These are phyloP conservation scores for Acleris cristana DNA, from an alignment of 2,888 invertebrate species.

Conservation along the genomic window DNA sequence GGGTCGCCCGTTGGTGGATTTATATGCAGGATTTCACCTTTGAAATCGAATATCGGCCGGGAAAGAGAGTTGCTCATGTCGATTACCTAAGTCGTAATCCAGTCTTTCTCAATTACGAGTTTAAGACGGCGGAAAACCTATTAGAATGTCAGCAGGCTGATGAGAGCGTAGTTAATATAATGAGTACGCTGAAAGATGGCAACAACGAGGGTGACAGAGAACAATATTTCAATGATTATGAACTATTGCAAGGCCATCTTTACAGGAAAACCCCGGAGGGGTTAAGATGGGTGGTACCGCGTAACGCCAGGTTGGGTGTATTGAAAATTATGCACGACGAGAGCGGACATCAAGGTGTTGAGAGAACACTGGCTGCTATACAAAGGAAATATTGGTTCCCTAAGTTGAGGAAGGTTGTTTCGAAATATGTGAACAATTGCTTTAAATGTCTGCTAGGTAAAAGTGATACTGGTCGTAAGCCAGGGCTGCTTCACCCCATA, in stretches of 20 bases:
- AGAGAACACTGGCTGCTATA: slow-evolving; percentile 6
- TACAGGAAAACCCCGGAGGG: neutral
- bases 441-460: neutral
- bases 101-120: neutral
- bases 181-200: neutral
- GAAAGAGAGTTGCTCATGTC: neutral
- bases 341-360: neutral
- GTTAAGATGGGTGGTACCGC: neutral
- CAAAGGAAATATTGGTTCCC: neutral
- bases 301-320: neutral
- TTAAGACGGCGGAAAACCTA: neutral
- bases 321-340: neutral
- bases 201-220: neutral
- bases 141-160: neutral
- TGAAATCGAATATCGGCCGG: neutral
- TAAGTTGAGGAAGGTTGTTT: too few species aligned
- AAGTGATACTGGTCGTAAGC: slow-evolving; percentile 7
- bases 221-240: neutral
- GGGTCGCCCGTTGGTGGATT: slow-evolving; percentile 1
- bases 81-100: slow-evolving; percentile 3
- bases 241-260: neutral
- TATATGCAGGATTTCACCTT: slow-evolving; percentile 1
- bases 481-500: slow-evolving; percentile 1
- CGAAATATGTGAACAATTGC: too few species aligned
- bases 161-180: neutral